phyloP scores from a whole-genome alignment of 2,113 vertebrate genomes.

The Zapornia atra region DNA sequence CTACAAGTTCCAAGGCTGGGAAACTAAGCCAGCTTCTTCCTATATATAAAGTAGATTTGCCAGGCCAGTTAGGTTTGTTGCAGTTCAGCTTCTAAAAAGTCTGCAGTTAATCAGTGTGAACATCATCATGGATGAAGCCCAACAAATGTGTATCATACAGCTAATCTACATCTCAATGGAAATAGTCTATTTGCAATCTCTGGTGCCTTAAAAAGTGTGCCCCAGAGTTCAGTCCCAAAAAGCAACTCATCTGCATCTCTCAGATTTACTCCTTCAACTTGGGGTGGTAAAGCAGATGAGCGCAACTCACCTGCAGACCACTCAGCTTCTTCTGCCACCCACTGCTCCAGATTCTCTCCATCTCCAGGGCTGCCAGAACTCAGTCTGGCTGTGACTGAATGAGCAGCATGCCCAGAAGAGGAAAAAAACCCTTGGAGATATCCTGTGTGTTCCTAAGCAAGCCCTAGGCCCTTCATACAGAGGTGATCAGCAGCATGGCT shows the following conservation, averaged over 20 bases:
- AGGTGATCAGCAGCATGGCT: fast-evolving
- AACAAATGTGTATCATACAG: background rate
- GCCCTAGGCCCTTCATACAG: background rate
- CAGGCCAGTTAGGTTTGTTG: background rate
- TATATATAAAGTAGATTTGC: background rate
- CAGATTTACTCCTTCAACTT: background rate
- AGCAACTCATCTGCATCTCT: background rate
- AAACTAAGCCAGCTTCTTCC: background rate
- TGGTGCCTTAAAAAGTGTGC: background rate
- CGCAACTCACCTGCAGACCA: background rate
- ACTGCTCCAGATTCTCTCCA: background rate
- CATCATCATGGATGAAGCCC: background rate
- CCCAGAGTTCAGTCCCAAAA: background rate
- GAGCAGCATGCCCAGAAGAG: background rate
- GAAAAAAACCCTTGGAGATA: background rate
- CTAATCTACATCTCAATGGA: background rate
- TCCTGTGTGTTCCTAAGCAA: background rate
- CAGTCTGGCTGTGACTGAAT: background rate
- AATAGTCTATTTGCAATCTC: background rate
- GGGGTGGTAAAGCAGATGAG: background rate
- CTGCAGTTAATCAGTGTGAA: background rate
- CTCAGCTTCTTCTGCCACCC: background rate
- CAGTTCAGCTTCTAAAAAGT: background rate
- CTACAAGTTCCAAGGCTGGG: background rate
- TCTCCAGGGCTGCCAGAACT: background rate